phyloP scores from a whole-genome alignment of 2,797 vertebrate genomes.

The Todus mexicanus region DNA sequence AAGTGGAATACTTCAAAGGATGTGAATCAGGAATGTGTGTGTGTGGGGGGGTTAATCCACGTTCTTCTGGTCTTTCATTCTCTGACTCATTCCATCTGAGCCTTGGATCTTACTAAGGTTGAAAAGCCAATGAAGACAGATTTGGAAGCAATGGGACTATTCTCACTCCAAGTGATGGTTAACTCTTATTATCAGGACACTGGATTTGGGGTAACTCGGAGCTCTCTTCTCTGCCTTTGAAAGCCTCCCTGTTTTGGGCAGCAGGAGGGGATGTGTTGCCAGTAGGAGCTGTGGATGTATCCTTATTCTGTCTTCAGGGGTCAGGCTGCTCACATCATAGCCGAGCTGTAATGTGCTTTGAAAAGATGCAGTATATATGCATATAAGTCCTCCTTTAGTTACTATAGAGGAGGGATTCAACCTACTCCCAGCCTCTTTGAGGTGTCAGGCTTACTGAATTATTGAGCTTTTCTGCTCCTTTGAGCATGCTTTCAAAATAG shows the following conservation, averaged over 20 bases:
- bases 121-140: background rate
- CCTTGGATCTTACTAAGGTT: background rate
- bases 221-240: background rate
- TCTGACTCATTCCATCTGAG: background rate
- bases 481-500: conserved; percentile 19
- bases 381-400: background rate
- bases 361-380: background rate
- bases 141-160: background rate
- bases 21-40: background rate
- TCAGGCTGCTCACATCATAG: background rate
- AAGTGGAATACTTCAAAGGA: conserved; percentile 41
- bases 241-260: background rate
- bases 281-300: background rate
- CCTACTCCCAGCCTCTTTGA: background rate
- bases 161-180: background rate
- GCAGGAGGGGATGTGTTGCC: background rate
- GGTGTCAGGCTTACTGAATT: background rate
- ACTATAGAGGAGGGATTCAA: background rate
- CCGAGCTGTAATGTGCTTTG: background rate
- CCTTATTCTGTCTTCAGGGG: background rate
- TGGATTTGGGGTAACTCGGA: background rate
- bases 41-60: background rate
- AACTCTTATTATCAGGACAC: background rate
- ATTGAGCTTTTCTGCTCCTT: conserved; percentile 10
- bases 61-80: background rate